Conservation (phyloP, 37 sponge, comb jelly and placozoan genomes). For the Chondrosia reniformis region DNA sequence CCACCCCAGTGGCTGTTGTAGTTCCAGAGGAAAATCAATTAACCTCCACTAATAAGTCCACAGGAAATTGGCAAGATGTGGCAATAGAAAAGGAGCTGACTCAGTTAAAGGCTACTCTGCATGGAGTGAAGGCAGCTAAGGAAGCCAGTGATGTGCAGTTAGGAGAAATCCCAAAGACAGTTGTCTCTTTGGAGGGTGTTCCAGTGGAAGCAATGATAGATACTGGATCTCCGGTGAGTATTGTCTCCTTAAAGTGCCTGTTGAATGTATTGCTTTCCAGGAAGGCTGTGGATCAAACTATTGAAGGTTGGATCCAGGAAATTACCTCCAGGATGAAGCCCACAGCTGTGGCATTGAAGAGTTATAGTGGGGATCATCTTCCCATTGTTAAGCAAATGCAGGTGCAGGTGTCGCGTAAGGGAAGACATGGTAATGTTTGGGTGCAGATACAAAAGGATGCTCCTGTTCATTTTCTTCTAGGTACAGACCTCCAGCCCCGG, state of each 20-base stretch:
- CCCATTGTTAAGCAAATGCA: neutral
- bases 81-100: neutral
- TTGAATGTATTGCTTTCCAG: neutral
- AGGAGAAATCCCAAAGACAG: slow-evolving; percentile 20
- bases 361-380: neutral
- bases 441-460: slow-evolving; percentile 25
- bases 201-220: slow-evolving; percentile 40
- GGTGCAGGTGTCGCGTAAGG: neutral
- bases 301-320: neutral
- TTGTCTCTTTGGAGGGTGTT: slow-evolving; percentile 30
- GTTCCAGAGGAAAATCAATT: neutral
- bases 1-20: neutral
- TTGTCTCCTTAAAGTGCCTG: slow-evolving; percentile 25
- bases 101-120: neutral
- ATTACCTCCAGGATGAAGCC: neutral
- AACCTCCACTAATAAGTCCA: neutral
- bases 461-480: slow-evolving; percentile 18
- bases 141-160: neutral
- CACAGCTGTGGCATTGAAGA: neutral
- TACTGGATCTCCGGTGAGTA: slow-evolving; percentile 53
- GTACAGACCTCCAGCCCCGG: slow-evolving; percentile 4
- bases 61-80: neutral
- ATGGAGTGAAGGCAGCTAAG: neutral
- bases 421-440: neutral
- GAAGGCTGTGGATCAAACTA: neutral